Conservation (phyloP, 1,140 invertebrate genomes). For the Drosophila asahinai region DNA sequence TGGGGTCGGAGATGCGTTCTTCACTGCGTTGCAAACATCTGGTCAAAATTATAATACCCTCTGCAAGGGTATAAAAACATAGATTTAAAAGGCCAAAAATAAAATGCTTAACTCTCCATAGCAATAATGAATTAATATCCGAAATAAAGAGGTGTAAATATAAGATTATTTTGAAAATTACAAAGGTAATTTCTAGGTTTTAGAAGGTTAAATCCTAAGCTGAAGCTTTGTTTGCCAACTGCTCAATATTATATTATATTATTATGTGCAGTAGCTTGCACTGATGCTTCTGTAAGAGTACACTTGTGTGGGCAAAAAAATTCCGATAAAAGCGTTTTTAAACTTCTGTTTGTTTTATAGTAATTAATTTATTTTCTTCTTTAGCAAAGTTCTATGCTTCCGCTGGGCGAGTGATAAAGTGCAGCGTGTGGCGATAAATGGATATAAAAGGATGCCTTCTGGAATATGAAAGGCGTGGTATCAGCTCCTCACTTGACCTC, state of each 20-base stretch:
- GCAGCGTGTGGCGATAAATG: constrained; percentile 32
- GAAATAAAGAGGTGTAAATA: no score
- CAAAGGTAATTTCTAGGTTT: no score
- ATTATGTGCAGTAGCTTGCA: constrained; percentile 6
- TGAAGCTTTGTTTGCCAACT: neutral
- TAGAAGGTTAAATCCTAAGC: neutral
- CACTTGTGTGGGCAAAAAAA: constrained; percentile 7
- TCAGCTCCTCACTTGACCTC: constrained; percentile 30
- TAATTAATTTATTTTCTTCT: neutral
- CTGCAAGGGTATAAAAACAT: no score
- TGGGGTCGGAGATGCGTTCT: no score
- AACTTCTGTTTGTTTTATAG: neutral
- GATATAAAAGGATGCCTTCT: constrained; percentile 24
- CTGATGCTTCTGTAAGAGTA: neutral
- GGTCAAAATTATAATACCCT: no score
- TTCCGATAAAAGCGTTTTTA: constrained; percentile 16
- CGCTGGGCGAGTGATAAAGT: constrained; percentile 28
- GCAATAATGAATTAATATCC: no score
- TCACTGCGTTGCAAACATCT: no score
- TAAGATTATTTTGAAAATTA: neutral
- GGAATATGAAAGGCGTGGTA: no score
- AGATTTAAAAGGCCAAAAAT: no score
- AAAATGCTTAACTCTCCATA: no score
- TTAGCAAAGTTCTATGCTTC: constrained; percentile 33
- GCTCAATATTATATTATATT: neutral